Evolutionary conservation across 2,113 vertebrate genomes (phyloP).

Genomic region (Gymnogyps californianus): DNA sequence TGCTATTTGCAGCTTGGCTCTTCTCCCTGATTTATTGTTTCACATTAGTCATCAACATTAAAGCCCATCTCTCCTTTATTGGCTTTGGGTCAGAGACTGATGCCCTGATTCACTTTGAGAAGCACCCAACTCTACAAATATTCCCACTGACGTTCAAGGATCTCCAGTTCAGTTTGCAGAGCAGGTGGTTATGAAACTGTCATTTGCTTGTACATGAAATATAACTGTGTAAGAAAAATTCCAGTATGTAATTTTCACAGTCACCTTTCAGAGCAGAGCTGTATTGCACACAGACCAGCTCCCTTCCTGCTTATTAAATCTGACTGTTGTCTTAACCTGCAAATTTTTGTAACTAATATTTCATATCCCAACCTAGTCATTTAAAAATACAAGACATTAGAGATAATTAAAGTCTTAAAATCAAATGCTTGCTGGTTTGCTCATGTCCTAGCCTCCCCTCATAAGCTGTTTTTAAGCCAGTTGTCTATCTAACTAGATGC

Average conservation of each 20-base stretch:
- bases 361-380: constrained; percentile 7
- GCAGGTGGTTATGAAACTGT: constrained; percentile 20
- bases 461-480: constrained; percentile 12
- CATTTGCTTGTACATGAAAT: background rate
- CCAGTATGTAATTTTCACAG: background rate
- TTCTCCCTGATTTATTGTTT: constrained; percentile 38
- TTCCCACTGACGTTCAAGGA: background rate
- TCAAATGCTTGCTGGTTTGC: background rate
- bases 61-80: constrained; percentile 33
- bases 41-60: constrained; percentile 39
- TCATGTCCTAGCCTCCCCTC: background rate
- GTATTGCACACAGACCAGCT: background rate
- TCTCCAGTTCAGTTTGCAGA: background rate
- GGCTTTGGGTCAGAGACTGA: background rate
- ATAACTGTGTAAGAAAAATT: background rate
- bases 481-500: constrained; percentile 11
- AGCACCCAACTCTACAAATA: constrained; percentile 4
- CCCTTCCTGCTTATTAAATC: constrained; percentile 18
- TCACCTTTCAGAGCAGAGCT: background rate
- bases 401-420: constrained; percentile 41
- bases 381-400: constrained; percentile 27
- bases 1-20: constrained; percentile 48
- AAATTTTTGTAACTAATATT: constrained; percentile 13
- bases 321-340: background rate
- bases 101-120: constrained; percentile 28